These are phyloP conservation scores for Toxotes chatareus DNA, from an alignment of 2,113 vertebrate species.

Conservation along the genomic window DNA sequence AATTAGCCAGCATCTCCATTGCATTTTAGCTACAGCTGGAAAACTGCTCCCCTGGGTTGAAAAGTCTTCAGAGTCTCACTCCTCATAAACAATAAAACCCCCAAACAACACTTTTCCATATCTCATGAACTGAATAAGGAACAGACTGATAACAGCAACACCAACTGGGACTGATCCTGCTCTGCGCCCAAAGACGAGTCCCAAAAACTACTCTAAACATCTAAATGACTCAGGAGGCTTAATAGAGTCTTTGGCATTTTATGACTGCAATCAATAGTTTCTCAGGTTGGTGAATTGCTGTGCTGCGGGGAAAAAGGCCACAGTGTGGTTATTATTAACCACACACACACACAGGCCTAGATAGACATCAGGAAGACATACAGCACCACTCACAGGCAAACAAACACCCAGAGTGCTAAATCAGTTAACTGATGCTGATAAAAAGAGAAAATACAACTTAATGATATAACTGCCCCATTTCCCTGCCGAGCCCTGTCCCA, in stretches of 20 bases:
- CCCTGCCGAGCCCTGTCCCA: background rate
- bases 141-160: conserved; percentile 7
- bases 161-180: conserved; percentile 4
- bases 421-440: background rate
- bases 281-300: background rate
- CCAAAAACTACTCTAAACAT: background rate
- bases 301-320: conserved; percentile 8
- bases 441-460: background rate
- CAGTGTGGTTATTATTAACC: conserved; percentile 17
- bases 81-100: conserved; percentile 14
- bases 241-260: conserved; percentile 29
- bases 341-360: background rate
- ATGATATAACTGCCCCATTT: conserved; percentile 8
- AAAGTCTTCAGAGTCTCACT: background rate
- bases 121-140: conserved; percentile 4
- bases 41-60: background rate
- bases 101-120: conserved; percentile 16
- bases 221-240: conserved; percentile 9
- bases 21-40: conserved; percentile 12
- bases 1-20: conserved; percentile 25
- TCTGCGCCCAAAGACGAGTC: background rate
- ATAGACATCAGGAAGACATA: background rate
- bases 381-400: conserved; percentile 3
- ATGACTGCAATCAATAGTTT: background rate
- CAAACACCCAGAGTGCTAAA: background rate